phyloP scores from a whole-genome alignment of 2,888 invertebrate genomes.

The Epinotia brunnichana region DNA sequence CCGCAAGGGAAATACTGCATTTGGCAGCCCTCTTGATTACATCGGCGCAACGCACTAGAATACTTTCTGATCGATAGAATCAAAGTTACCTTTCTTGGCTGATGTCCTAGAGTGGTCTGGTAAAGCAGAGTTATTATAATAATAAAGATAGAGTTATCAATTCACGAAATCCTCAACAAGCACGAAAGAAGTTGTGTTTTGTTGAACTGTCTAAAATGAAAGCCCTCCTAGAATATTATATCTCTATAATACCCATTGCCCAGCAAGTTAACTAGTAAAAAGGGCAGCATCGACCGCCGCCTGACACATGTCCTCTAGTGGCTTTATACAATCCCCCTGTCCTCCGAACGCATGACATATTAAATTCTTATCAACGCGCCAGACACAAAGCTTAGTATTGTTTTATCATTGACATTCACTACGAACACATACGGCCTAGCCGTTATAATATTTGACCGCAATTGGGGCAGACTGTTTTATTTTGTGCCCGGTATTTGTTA shows the following conservation, averaged over 20 bases:
- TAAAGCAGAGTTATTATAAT: too few relatives aligned
- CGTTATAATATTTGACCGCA: conserved; percentile 46
- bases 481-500: conserved; percentile 42
- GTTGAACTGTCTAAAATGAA: neutral
- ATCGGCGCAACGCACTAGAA: too few relatives aligned
- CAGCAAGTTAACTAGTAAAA: conserved; percentile 57
- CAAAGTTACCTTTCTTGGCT: too few relatives aligned
- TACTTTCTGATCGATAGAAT: too few relatives aligned
- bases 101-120: too few relatives aligned
- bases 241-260: conserved; percentile 49
- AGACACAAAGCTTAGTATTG: conserved; percentile 43
- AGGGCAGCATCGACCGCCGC: conserved; percentile 54
- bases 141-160: too few relatives aligned
- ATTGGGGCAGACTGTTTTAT: conserved; percentile 19
- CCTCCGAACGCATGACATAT: conserved; percentile 57
- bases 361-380: conserved; percentile 53
- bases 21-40: too few relatives aligned
- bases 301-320: conserved; percentile 72
- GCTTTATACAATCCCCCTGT: conserved; percentile 63
- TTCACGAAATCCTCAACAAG: too few relatives aligned
- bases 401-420: conserved; percentile 51
- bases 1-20: too few relatives aligned
- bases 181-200: neutral
- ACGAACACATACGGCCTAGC: conserved; percentile 51
- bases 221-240: conserved; percentile 40